These are phyloP conservation scores for Lasioglossum calceatum DNA, from an alignment of 2,888 invertebrate species.

Conservation along the genomic window DNA sequence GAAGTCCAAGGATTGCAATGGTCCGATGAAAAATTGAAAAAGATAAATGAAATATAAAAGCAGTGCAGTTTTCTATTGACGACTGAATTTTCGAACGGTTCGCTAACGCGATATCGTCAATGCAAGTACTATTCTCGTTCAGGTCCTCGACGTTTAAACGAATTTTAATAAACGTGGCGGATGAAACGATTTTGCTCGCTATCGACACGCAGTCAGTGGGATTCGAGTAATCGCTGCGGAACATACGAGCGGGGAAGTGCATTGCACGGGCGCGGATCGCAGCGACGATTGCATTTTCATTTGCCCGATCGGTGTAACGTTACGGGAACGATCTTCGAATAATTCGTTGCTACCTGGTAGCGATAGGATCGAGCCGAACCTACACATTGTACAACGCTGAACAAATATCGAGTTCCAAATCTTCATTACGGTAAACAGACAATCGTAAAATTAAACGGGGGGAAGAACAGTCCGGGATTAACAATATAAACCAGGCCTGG, in stretches of 20 bases:
- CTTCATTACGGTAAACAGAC: neutral
- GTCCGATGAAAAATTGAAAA: neutral
- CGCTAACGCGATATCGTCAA: constrained; percentile 10
- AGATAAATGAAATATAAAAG: neutral
- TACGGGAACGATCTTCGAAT: constrained; percentile 13
- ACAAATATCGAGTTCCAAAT: neutral
- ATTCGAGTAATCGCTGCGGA: constrained; percentile 20
- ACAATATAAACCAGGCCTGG: neutral
- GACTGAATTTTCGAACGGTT: neutral
- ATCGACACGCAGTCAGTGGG: constrained; percentile 6
- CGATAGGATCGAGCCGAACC: neutral
- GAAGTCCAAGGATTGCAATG: neutral
- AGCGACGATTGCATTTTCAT: constrained; percentile 17
- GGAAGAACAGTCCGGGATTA: neutral
- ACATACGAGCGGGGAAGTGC: constrained; percentile 14
- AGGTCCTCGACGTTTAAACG: neutral
- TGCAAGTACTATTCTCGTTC: constrained; percentile 3
- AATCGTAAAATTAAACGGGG: neutral
- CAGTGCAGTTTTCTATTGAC: neutral
- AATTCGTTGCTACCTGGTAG: neutral
- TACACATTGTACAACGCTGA: neutral
- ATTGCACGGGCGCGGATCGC: neutral
- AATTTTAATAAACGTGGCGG: constrained; percentile 18
- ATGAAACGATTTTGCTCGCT: constrained; percentile 17
- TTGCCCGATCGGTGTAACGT: constrained; percentile 12